Conservation (phyloP, 2,797 vertebrate species). For the Pseudochirops cupreus region DNA sequence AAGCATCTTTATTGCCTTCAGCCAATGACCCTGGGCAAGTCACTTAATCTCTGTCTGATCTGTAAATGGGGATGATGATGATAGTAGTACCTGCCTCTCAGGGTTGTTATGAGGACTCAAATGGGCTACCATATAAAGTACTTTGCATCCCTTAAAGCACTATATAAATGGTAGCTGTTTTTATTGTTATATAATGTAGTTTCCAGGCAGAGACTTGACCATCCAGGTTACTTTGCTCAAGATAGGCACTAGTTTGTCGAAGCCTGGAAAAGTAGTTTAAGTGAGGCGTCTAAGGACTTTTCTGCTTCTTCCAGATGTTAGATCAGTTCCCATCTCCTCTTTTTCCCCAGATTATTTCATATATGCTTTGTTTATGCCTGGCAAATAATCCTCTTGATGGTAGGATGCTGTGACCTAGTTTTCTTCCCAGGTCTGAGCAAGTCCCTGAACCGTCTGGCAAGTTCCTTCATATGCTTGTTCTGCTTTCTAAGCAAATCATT, state of each 20-base stretch:
- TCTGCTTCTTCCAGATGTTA: background rate
- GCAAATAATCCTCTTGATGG: background rate
- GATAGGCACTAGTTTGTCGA: background rate
- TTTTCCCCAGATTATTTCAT: background rate
- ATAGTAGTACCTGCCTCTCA: background rate
- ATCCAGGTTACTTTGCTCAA: background rate
- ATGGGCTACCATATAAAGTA: background rate
- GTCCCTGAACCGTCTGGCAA: background rate
- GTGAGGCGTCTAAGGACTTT: background rate
- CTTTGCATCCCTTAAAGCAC: background rate
- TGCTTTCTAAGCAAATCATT: background rate
- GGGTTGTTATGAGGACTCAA: background rate
- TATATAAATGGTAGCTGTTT: background rate
- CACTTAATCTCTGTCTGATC: background rate
- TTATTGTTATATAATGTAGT: background rate
- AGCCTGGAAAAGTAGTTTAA: background rate
- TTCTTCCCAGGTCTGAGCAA: background rate
- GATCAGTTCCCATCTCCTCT: background rate
- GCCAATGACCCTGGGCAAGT: background rate
- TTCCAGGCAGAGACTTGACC: background rate
- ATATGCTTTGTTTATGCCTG: background rate
- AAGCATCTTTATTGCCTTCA: background rate
- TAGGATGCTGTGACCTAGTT: background rate
- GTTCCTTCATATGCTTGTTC: background rate
- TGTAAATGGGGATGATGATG: background rate